Percentiles rank a stretch among this genome's conserved stretches.
phyloP scores from a whole-genome alignment of 1,140 invertebrate genomes.

The Holotrichia oblita region DNA sequence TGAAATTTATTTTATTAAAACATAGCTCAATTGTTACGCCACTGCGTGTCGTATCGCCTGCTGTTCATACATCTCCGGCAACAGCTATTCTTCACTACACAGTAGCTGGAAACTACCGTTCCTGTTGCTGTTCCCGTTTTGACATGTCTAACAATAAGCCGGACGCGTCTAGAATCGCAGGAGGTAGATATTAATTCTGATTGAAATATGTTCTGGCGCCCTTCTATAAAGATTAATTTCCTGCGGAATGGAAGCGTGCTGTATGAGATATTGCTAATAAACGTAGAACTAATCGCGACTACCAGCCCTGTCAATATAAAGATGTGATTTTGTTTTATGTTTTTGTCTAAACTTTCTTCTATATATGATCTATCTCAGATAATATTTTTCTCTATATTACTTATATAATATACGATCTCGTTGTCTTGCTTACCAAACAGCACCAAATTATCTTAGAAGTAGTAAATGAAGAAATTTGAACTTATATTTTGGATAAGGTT shows the following conservation, averaged over 20 bases:
- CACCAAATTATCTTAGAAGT: too few species aligned
- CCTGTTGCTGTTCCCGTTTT: background rate
- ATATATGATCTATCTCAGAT: background rate
- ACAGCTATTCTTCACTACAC: background rate
- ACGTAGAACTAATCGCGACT: slow-evolving; percentile 3
- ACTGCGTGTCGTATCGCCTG: background rate
- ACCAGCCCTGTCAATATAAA: background rate
- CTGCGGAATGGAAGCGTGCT: background rate
- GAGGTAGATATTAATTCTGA: slow-evolving; percentile 28
- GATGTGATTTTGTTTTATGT: background rate
- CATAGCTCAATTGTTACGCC: background rate
- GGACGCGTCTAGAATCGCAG: slow-evolving; percentile 12
- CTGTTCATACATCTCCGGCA: background rate
- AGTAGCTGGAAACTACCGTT: background rate
- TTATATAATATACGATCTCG: too few species aligned
- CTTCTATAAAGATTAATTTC: slow-evolving; percentile 24
- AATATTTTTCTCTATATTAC: background rate
- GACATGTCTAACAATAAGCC: slow-evolving; percentile 2
- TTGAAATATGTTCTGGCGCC: slow-evolving; percentile 13
- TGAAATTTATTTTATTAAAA: too few species aligned
- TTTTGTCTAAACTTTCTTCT: background rate
- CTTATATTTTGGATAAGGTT: too few species aligned
- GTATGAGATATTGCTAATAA: slow-evolving; percentile 21
- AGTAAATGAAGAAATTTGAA: too few species aligned
- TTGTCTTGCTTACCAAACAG: too few species aligned